These are phyloP conservation scores for Colaptes auratus DNA, from an alignment of 2,113 vertebrate species.

Conservation along the genomic window DNA sequence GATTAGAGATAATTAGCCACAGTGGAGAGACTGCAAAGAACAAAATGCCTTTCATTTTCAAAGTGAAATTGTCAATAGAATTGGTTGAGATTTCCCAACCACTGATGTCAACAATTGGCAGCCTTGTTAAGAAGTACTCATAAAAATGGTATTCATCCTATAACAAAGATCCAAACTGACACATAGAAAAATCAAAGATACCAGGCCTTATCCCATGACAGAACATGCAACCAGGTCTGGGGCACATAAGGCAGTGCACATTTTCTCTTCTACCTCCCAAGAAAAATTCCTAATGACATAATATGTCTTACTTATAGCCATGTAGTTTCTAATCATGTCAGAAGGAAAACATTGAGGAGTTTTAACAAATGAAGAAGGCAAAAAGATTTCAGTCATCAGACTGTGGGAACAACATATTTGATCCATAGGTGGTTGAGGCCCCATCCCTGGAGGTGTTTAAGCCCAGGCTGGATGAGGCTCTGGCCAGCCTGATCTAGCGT, in stretches of 20 bases:
- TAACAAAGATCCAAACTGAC: neutral
- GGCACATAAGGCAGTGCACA: fast-evolving
- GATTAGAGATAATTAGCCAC: neutral
- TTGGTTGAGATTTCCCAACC: neutral
- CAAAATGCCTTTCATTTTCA: neutral
- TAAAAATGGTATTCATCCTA: neutral
- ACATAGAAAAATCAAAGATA: neutral
- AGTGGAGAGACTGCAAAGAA: neutral
- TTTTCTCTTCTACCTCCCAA: neutral
- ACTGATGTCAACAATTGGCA: neutral
- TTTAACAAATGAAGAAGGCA: neutral
- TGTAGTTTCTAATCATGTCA: neutral
- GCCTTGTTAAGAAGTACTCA: neutral
- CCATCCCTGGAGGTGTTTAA: too few species aligned
- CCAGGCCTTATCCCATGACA: neutral
- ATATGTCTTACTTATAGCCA: neutral
- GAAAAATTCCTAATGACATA: neutral
- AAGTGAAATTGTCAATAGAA: neutral
- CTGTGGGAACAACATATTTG: neutral
- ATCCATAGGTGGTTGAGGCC: too few species aligned
- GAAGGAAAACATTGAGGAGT: neutral
- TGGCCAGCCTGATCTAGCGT: too few species aligned
- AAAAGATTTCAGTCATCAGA: neutral
- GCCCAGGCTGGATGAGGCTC: too few species aligned
- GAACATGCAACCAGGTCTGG: neutral